Percentiles rank a stretch among this genome's conserved stretches.
phyloP scores from a whole-genome alignment of 2,888 invertebrate species.

The Brenthis hecate region DNA sequence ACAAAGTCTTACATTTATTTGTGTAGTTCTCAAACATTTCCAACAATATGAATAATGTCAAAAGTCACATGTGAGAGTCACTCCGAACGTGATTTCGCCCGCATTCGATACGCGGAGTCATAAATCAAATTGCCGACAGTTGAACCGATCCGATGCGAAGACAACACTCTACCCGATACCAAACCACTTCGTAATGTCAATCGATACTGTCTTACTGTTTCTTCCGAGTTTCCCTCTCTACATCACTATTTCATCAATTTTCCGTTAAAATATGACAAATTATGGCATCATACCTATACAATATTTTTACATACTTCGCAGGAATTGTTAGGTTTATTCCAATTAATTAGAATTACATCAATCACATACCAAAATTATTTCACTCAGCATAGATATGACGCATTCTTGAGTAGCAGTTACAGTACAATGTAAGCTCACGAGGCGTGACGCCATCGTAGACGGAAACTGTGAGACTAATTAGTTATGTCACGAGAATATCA shows the following conservation, averaged over 20 bases:
- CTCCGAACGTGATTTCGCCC: constrained; percentile 9
- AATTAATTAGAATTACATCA: background rate
- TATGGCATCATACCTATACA: too few species aligned
- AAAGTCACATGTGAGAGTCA: constrained; percentile 24
- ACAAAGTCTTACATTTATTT: too few species aligned
- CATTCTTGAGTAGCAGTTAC: constrained; percentile 11
- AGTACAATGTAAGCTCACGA: constrained; percentile 9
- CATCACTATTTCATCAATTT: too few species aligned
- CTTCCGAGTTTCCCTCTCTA: background rate
- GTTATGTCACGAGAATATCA: constrained; percentile 10
- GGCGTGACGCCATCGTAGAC: background rate
- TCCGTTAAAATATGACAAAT: too few species aligned
- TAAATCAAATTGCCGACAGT: constrained; percentile 19
- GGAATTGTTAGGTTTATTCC: too few species aligned
- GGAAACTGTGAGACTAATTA: constrained; percentile 20
- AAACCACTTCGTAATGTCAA: constrained; percentile 5
- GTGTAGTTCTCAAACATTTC: constrained; percentile 7
- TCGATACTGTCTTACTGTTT: constrained; percentile 2
- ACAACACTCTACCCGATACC: constrained; percentile 7
- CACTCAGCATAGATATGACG: constrained; percentile 1
- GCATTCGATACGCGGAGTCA: constrained; percentile 17
- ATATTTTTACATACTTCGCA: too few species aligned
- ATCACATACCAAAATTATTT: constrained; percentile 1
- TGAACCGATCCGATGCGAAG: constrained; percentile 9
- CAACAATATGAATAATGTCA: constrained; percentile 7